Conservation (phyloP, 2,888 invertebrate genomes). For the Theodoxus fluviatilis region DNA sequence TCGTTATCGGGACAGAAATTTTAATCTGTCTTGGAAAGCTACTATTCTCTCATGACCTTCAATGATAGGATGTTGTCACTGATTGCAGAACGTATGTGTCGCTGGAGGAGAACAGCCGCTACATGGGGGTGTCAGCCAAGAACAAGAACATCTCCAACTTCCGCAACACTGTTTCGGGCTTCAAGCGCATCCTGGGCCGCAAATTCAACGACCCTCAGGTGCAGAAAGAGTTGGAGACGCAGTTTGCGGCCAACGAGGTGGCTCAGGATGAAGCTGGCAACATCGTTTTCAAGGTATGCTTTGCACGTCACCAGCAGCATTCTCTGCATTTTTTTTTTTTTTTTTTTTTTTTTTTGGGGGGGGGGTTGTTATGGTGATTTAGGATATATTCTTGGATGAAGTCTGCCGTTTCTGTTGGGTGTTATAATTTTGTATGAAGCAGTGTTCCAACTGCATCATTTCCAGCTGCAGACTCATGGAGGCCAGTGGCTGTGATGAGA, state of each 20-base stretch:
- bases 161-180: constrained; percentile 93
- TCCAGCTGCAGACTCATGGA: too few species aligned
- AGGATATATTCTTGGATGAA: background rate
- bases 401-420: background rate
- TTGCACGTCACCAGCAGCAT: background rate
- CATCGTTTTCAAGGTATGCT: constrained; percentile 81
- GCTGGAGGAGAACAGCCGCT: constrained; percentile 89
- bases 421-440: constrained; percentile 13
- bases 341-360: background rate
- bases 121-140: constrained; percentile 94
- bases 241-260: constrained; percentile 79
- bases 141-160: constrained; percentile 96
- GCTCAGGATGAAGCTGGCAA: constrained; percentile 79
- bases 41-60: too few species aligned
- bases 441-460: too few species aligned
- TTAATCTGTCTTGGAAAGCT: too few species aligned
- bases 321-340: background rate
- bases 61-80: too few species aligned
- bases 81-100: constrained; percentile 92
- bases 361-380: background rate
- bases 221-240: constrained; percentile 77
- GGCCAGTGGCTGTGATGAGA: too few species aligned
- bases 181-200: constrained; percentile 91
- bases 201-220: constrained; percentile 85
- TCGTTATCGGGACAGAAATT: too few species aligned